Evolutionary conservation across 2,797 vertebrate genomes (phyloP).

Genomic region (Poeciliopsis turneri): DNA sequence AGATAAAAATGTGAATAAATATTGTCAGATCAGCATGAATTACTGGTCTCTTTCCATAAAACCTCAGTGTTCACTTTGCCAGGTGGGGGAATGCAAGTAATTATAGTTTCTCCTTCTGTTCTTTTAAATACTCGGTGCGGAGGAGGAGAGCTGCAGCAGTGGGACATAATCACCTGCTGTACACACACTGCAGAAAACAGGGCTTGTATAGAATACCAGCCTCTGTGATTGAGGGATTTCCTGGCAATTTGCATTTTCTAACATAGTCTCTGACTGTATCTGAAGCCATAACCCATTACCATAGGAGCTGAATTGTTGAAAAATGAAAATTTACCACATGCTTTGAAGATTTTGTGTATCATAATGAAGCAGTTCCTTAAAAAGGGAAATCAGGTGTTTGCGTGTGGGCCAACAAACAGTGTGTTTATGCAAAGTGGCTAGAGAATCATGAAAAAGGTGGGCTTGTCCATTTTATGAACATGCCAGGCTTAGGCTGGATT

Average conservation of each 20-base stretch:
- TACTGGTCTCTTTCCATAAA: constrained; percentile 7
- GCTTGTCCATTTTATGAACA: constrained; percentile 20
- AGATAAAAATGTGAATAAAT: constrained; percentile 22
- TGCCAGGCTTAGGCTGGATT: constrained; percentile 58
- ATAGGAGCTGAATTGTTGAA: constrained; percentile 31
- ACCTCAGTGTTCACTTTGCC: constrained; percentile 9
- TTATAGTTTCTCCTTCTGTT: constrained; percentile 29
- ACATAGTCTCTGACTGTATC: constrained; percentile 7
- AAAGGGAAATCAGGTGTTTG: constrained; percentile 34
- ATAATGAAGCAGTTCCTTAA: constrained; percentile 45
- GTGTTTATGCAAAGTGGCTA: constrained; percentile 38
- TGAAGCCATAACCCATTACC: constrained; percentile 14
- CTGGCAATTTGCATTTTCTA: constrained; percentile 36
- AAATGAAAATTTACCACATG: constrained; percentile 42
- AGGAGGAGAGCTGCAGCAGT: constrained; percentile 19
- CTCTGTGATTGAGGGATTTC: constrained; percentile 24
- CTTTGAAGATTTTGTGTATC: constrained; percentile 28
- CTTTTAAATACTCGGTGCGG: constrained; percentile 24
- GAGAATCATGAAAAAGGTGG: constrained; percentile 5
- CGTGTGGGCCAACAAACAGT: constrained; percentile 39
- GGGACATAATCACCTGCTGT: constrained; percentile 9
- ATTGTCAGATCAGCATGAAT: constrained; percentile 8
- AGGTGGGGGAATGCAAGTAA: constrained; percentile 14
- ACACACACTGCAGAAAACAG: constrained; percentile 18
- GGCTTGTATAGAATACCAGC: constrained; percentile 25